phyloP scores from a whole-genome alignment of 2,113 vertebrate genomes.

The Aphyosemion australe region DNA sequence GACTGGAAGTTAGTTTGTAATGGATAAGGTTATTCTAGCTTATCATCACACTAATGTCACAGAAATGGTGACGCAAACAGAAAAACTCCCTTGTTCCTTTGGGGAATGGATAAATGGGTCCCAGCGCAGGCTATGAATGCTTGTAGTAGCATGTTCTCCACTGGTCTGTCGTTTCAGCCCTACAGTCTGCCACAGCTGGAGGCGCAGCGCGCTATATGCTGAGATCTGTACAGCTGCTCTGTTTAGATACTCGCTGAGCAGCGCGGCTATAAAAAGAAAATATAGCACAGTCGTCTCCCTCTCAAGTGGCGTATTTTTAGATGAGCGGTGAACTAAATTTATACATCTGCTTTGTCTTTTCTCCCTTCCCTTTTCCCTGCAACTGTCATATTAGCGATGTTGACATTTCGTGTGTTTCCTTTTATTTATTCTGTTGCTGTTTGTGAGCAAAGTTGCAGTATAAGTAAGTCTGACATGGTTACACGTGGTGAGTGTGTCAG shows the following conservation, averaged over 20 bases:
- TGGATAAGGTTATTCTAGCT: not conserved
- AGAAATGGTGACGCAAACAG: not conserved
- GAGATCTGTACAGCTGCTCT: constrained; percentile 42
- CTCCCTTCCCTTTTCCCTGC: not conserved
- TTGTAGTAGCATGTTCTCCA: constrained; percentile 38
- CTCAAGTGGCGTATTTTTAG: constrained; percentile 60
- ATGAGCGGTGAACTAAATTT: constrained; percentile 59
- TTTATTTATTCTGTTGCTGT: constrained; percentile 11
- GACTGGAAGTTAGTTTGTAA: not conserved
- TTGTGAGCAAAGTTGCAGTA: constrained; percentile 25
- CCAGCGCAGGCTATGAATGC: constrained; percentile 35
- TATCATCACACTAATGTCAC: not conserved
- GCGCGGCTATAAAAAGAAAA: constrained; percentile 41
- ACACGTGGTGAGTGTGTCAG: constrained; percentile 7
- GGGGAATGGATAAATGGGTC: constrained; percentile 53
- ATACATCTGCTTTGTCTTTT: constrained; percentile 49
- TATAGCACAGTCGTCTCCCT: constrained; percentile 23
- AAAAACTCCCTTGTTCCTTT: not conserved
- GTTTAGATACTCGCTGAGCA: constrained; percentile 36
- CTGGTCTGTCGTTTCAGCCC: constrained; percentile 63
- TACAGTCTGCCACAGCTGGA: constrained; percentile 43
- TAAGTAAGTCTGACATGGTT: constrained; percentile 8
- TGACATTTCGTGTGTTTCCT: constrained; percentile 4
- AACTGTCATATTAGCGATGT: constrained; percentile 25
- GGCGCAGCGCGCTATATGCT: constrained; percentile 38